Evolutionary conservation across 2,797 vertebrate genomes (phyloP), one percentile per base, ranked within the genome.

Genomic region (Sebastes diploproa): DNA sequence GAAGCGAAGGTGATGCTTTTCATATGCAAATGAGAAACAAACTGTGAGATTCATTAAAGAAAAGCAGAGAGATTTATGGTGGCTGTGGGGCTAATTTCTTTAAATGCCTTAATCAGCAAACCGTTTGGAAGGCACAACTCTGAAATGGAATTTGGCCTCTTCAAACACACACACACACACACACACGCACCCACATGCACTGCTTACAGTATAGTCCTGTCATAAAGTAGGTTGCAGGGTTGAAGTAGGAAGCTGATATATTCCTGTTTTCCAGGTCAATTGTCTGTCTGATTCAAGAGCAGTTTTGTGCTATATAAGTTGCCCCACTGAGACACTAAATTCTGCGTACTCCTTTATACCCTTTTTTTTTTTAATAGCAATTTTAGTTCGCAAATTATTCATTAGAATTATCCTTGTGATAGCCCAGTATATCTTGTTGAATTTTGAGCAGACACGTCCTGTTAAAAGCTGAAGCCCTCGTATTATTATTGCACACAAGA

Each of bases 31-130:
- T 90, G 66, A 64, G 77, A 29, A 87, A 69, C 80, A 63, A 79
- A 89, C 88, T 73, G 73, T 66, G 78, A 88, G 91, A 87, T 84
- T 89, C 81, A 86, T 87, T 88, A 83, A 84, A 83, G 77, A 83
- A 88, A 88, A 85, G 77, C 73, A 22, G 18, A 52, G 77, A 91
- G 83, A 88, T 88, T 85, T 84, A 82, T 65, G 69, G 72, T 78
- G 66, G 60, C 85, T 86, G 84, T 46, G 78, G 67, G 77, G 83
- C 77, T 91, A 84, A 91, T 90, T 93, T 77, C 81, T 78, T 84
- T 87, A 88, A 92, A 92, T 89, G 75, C 86, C 83, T 92, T 90
- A 84, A 94, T 93, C 90, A 92, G 91, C 79, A 84, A 86, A 88
- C 75, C 22, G 55, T 80, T 80, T 75, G 78, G 55, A 83, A 90